A percentile compares a stretch with the other conserved stretches of the same genome.
phyloP scores from a whole-genome alignment of 2,888 invertebrate species.

The Drosophila anomalata region DNA sequence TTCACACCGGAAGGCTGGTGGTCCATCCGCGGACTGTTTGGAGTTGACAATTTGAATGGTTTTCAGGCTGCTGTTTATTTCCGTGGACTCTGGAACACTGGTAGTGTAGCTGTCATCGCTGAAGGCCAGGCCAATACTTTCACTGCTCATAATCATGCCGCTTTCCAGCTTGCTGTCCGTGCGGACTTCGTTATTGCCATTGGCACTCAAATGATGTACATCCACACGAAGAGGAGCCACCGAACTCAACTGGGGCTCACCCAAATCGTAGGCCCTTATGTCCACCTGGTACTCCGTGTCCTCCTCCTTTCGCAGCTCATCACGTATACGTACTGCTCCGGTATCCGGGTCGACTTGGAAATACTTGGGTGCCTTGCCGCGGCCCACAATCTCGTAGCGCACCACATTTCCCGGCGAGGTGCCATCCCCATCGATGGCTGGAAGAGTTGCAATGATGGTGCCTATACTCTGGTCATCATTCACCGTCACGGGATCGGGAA shows the following conservation, averaged over 20 bases:
- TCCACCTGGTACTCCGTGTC: conserved; percentile 95
- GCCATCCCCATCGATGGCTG: conserved; percentile 93
- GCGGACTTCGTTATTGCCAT: conserved; percentile 85
- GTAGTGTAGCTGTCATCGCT: conserved; percentile 94
- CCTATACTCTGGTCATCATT: conserved; percentile 94
- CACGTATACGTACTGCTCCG: conserved; percentile 91
- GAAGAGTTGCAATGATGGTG: conserved; percentile 90
- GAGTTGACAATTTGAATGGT: conserved; percentile 83
- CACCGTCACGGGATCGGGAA: conserved; percentile 92
- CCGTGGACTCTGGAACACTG: conserved; percentile 89
- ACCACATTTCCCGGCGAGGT: conserved; percentile 92
- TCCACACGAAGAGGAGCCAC: conserved; percentile 92
- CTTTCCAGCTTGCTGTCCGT: conserved; percentile 66
- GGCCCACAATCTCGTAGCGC: conserved; percentile 91
- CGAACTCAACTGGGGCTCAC: conserved; percentile 92
- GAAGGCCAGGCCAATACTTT: conserved; percentile 89
- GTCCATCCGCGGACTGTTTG: conserved; percentile 79
- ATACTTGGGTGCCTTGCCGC: conserved; percentile 92
- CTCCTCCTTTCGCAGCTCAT: conserved; percentile 93
- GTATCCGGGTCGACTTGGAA: conserved; percentile 94
- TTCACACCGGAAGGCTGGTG: conserved; percentile 89
- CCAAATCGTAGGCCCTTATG: conserved; percentile 93
- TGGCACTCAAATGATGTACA: conserved; percentile 91
- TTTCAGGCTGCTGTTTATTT: conserved; percentile 83
- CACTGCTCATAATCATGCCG: conserved; percentile 79